Evolutionary conservation across 2,797 vertebrate genomes (phyloP).

Genomic region (Crocodylus rhombifer): DNA sequence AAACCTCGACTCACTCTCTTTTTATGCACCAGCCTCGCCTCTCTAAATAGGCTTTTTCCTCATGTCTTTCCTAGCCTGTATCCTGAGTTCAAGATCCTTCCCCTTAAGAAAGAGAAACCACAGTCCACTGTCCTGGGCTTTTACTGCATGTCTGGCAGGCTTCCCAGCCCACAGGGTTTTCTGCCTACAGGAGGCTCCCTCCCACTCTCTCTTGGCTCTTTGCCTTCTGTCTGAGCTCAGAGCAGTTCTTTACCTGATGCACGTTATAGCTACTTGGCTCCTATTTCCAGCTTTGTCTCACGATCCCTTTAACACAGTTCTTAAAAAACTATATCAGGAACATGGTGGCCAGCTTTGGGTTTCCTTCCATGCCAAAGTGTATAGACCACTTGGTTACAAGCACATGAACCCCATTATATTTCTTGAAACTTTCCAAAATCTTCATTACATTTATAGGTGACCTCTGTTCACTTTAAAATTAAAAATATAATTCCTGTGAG

Average conservation of each 20-base stretch:
- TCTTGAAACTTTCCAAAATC: not conserved
- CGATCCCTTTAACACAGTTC: not conserved
- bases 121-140: not conserved
- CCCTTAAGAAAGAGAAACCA: not conserved
- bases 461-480: not conserved
- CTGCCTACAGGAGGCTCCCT: too few relatives aligned
- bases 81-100: not conserved
- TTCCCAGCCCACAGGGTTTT: not conserved
- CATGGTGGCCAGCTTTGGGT: not conserved
- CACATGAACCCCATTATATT: not conserved
- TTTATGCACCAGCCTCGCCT: too few relatives aligned
- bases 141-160: not conserved
- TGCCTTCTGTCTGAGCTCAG: not conserved
- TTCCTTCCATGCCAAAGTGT: not conserved
- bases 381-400: not conserved
- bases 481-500: not conserved
- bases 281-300: not conserved
- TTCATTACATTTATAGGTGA: not conserved
- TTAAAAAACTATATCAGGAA: not conserved
- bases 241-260: not conserved
- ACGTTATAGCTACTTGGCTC: not conserved
- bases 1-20: too few relatives aligned
- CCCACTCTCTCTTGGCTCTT: not conserved
- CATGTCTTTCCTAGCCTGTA: not conserved
- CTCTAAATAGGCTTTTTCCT: not conserved